Evolutionary conservation across 37 sponge, comb jelly and placozoan species (phyloP).

Genomic region (Aplysina aerophoba): DNA sequence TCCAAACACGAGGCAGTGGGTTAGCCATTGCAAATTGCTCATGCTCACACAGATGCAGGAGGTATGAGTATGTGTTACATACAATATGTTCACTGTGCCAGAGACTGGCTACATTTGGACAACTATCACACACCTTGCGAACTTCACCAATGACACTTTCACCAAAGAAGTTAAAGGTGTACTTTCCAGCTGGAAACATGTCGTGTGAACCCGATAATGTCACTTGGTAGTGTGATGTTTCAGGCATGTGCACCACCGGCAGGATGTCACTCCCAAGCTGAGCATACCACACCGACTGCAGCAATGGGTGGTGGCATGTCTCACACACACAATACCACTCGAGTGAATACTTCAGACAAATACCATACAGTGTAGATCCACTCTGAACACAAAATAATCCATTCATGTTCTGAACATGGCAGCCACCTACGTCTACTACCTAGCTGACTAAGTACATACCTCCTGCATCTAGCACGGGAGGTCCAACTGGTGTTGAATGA

Average conservation of each 20-base stretch:
- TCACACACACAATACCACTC: too few species aligned
- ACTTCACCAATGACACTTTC: conserved; percentile 61
- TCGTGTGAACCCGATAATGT: neutral
- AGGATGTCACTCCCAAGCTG: conserved; percentile 32
- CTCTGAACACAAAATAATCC: too few species aligned
- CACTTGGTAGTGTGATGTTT: conserved; percentile 71
- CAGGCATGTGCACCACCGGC: conserved; percentile 44
- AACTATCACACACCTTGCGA: conserved; percentile 60
- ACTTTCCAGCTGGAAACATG: conserved; percentile 30
- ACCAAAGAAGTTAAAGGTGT: conserved; percentile 68
- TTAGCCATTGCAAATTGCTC: neutral
- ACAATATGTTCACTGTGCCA: neutral
- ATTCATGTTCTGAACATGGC: too few species aligned
- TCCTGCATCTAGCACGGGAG: too few species aligned
- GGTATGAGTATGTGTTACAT: too few species aligned
- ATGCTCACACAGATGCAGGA: neutral
- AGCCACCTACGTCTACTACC: too few species aligned
- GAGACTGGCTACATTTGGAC: neutral
- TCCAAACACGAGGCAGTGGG: neutral
- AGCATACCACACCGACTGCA: conserved; percentile 36
- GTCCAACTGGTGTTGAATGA: too few species aligned
- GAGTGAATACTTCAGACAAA: too few species aligned
- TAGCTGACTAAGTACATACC: too few species aligned
- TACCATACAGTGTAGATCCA: too few species aligned
- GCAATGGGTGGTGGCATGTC: neutral